phyloP scores from a whole-genome alignment of 2,113 vertebrate genomes.

The Chloropsis cyanopogon region DNA sequence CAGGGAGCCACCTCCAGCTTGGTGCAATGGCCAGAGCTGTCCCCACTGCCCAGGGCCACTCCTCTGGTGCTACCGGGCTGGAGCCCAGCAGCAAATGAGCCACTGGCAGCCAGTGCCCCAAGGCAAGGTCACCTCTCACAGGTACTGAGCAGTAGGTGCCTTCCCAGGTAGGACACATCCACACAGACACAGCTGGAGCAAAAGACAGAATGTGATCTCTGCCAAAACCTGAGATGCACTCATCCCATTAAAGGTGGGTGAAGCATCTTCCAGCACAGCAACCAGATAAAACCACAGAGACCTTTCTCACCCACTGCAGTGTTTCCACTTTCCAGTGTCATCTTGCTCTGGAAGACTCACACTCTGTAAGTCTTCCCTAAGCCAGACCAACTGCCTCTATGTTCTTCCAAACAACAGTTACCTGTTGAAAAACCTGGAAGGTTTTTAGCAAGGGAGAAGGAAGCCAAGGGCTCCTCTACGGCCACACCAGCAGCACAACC shows the following conservation, averaged over 20 bases:
- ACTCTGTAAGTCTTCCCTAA: neutral
- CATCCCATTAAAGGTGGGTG: neutral
- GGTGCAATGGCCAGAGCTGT: fast-evolving
- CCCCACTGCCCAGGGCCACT: neutral
- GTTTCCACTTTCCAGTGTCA: neutral
- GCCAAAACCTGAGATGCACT: neutral
- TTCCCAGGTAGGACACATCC: neutral
- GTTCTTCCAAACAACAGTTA: neutral
- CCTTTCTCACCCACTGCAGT: neutral
- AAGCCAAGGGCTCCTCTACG: fast-evolving
- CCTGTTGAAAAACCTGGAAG: neutral
- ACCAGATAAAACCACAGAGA: neutral
- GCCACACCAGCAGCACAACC: neutral
- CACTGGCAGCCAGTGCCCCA: neutral
- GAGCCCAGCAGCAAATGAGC: neutral
- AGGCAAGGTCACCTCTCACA: neutral
- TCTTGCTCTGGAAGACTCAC: neutral
- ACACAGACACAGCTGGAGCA: neutral
- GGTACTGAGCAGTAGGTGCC: neutral
- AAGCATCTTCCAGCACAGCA: neutral
- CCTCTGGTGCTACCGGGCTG: neutral
- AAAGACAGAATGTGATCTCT: neutral
- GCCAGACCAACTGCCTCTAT: neutral
- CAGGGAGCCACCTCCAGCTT: neutral
- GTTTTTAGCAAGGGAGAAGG: neutral